Evolutionary conservation across 30 jellyfish, hydroid and myxozoan genomes (phyloP).

Genomic region (Aurelia aurita complex sp. Pacific): DNA sequence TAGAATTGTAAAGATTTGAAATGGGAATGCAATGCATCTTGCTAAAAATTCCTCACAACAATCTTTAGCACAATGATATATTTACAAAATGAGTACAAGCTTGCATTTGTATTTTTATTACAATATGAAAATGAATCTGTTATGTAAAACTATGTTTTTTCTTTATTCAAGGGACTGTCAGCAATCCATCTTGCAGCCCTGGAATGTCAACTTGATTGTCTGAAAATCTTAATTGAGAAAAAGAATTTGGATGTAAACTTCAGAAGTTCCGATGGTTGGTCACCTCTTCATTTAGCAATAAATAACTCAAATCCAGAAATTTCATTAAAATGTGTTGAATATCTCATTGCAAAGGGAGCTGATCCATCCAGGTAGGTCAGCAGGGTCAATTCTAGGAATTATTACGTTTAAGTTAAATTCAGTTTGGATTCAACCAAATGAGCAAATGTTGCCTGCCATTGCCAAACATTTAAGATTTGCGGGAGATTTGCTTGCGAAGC

Average conservation of each 20-base stretch:
- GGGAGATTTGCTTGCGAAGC: too few species aligned
- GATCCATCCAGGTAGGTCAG: constrained; percentile 57
- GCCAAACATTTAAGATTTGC: too few species aligned
- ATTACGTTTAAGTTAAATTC: too few species aligned
- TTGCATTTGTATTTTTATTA: too few species aligned
- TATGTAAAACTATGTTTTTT: not conserved
- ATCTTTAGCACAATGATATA: not conserved
- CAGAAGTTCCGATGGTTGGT: constrained; percentile 65
- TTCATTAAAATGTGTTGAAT: constrained; percentile 47
- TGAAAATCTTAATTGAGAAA: constrained; percentile 35
- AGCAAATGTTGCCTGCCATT: too few species aligned
- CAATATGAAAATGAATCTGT: not conserved
- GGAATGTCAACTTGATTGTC: constrained; percentile 67
- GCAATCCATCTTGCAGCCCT: constrained; percentile 76
- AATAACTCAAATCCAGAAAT: constrained; percentile 40
- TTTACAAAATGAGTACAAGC: too few species aligned
- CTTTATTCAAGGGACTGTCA: constrained; percentile 49
- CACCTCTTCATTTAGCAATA: constrained; percentile 58
- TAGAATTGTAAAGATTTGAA: too few species aligned
- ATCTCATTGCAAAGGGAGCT: constrained; percentile 61
- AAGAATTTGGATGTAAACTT: constrained; percentile 35
- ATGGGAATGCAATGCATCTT: not conserved
- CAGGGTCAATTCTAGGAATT: too few species aligned
- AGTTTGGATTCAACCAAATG: too few species aligned
- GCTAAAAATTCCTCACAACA: not conserved